Conservation (phyloP, 1,140 invertebrate species). For the Augochlora pura region DNA sequence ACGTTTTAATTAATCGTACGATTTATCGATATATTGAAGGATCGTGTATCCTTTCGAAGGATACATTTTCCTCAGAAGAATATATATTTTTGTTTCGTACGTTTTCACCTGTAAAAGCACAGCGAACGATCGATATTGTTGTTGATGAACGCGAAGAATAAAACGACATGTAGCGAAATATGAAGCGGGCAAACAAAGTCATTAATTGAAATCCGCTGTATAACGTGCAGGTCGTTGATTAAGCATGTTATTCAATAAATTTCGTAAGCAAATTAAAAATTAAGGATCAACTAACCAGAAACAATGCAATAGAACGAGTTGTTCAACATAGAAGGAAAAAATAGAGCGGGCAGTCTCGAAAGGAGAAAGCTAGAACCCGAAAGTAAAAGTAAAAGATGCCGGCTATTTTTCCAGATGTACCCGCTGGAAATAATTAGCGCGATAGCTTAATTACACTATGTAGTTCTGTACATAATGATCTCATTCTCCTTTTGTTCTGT, state of each 20-base stretch:
- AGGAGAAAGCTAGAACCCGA: constrained; percentile 8
- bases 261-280: constrained; percentile 5
- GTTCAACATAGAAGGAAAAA: not conserved
- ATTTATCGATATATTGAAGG: no score
- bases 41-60: no score
- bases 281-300: not conserved
- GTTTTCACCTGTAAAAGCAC: no score
- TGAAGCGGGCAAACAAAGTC: no score
- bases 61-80: no score
- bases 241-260: not conserved
- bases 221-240: not conserved
- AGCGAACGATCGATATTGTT: no score
- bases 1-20: no score
- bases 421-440: constrained; percentile 24
- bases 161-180: no score
- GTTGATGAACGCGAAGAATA: no score
- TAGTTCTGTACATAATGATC: not conserved
- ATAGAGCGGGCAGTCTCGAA: constrained; percentile 17
- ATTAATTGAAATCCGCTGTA: not conserved
- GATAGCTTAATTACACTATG: constrained; percentile 13
- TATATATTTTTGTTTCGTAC: no score
- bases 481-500: not conserved
- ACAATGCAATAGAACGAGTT: not conserved
- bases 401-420: constrained; percentile 25
- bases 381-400: constrained; percentile 33